Conservation (phyloP, 2,113 vertebrate genomes). For the Ceratotherium simum region DNA sequence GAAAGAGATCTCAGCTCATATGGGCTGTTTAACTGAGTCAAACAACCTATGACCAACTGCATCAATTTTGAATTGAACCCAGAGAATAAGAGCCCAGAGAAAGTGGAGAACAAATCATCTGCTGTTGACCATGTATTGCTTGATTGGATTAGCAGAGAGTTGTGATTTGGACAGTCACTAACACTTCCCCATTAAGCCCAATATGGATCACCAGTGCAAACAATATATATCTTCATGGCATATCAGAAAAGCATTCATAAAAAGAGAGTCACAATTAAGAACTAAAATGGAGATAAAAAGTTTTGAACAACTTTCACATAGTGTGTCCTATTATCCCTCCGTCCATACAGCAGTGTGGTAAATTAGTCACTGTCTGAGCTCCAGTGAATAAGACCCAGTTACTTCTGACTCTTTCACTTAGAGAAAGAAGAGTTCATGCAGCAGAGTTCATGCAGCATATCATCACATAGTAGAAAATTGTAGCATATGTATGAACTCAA, state of each 20-base stretch:
- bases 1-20: neutral
- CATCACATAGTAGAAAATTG: neutral
- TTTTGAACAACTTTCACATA: neutral
- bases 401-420: neutral
- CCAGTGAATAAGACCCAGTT: neutral
- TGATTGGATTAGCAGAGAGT: neutral
- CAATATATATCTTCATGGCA: neutral
- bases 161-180: constrained; percentile 36
- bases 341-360: neutral
- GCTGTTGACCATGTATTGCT: neutral
- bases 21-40: neutral
- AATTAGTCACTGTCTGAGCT: neutral
- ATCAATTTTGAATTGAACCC: neutral
- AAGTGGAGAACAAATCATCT: neutral
- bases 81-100: neutral
- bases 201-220: neutral
- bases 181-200: constrained; percentile 21
- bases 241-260: neutral
- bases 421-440: neutral
- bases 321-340: neutral
- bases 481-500: neutral
- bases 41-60: neutral
- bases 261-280: neutral
- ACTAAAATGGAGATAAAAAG: neutral
- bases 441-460: neutral